Base-by-base conservation (phyloP, 2,888 invertebrate genomes). In the Invenusta paracnida region DNA sequence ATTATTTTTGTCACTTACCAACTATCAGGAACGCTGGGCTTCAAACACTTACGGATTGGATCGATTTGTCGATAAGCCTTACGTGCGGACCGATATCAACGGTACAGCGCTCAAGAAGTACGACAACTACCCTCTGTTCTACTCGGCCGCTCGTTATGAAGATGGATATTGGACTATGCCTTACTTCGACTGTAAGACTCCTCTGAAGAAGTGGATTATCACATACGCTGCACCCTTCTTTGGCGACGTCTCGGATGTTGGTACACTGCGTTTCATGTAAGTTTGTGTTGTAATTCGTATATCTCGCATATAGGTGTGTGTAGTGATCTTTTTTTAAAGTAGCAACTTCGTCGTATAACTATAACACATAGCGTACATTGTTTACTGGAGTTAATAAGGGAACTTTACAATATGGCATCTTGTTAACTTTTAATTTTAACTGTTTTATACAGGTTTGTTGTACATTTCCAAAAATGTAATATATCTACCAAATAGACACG, bases 31-130 rank as follows among this genome's bases (percentile, higher is more conserved):
- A 90, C 94, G 96, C 82, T 98, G 97, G 97, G 95, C 96, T 0
- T 95, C 97, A 0, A 97, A 96, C 92, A 96, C 95, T 89, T 96
- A 97, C 90, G 94, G 89, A 48, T 92, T 98, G 86, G 96, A 97
- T 91, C 95, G 95, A 89, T 96, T 94, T 92, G 95, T 94, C 91
- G 94, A 97, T 92, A 97, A 97, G 92, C 96, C 98, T 90, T 95
- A 95, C 91, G 94, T 98, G 84, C 93, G 98, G 0, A 95, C 94
- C 89, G 95, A 96, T 90, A 95, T 89, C 25, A 88, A 89, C 29
- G 91, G 91, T 0, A 90, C 90, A 30, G 87, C 90, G 73, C 91
- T 91, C 88, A 90, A 91, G 88, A 89, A 88, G 84, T 89, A 88
- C 85, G 88, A 89, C 87, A 90, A 90, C 11, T 86, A 30, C 28